A percentile compares a stretch with the other conserved stretches of the same genome.
Evolutionary conservation across 1,140 invertebrate species (phyloP).

Genomic region (Ostrea denselamellosa): DNA sequence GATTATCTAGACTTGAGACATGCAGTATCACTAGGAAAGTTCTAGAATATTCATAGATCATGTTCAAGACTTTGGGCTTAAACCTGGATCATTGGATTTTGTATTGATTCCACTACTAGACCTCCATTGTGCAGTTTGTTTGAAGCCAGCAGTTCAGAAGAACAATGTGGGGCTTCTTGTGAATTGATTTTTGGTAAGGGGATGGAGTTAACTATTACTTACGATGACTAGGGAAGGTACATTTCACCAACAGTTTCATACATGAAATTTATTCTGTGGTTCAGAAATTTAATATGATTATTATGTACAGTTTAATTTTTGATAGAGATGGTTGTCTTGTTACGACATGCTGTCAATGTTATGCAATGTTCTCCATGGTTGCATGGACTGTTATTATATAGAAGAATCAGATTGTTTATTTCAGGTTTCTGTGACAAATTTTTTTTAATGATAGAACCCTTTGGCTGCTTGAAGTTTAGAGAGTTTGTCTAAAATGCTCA

Average conservation of each 20-base stretch:
- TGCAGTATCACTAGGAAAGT: not conserved
- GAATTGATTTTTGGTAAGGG: slow-evolving; percentile 24
- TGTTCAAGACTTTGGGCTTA: not conserved
- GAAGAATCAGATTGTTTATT: no score
- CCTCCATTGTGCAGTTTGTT: not conserved
- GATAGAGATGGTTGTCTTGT: no score
- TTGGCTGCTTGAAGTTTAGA: no score
- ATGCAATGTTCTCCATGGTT: no score
- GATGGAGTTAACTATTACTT: not conserved
- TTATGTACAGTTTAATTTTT: not conserved
- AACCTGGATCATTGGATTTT: slow-evolving; percentile 1
- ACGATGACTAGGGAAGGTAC: not conserved
- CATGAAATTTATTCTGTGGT: not conserved
- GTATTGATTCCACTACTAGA: slow-evolving; percentile 6
- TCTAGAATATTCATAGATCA: not conserved
- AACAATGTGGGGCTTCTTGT: not conserved
- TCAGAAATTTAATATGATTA: not conserved
- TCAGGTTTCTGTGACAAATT: no score
- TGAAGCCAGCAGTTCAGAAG: not conserved
- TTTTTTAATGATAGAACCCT: no score
- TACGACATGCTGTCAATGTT: no score
- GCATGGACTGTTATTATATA: no score
- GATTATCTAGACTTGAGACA: not conserved
- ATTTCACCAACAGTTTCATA: not conserved
- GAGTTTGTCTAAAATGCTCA: no score